A percentile compares a stretch with the other conserved stretches of the same genome.
These are phyloP conservation scores for Xestia sexstrigata DNA, from an alignment of 2,888 invertebrate species.

Conservation along the genomic window DNA sequence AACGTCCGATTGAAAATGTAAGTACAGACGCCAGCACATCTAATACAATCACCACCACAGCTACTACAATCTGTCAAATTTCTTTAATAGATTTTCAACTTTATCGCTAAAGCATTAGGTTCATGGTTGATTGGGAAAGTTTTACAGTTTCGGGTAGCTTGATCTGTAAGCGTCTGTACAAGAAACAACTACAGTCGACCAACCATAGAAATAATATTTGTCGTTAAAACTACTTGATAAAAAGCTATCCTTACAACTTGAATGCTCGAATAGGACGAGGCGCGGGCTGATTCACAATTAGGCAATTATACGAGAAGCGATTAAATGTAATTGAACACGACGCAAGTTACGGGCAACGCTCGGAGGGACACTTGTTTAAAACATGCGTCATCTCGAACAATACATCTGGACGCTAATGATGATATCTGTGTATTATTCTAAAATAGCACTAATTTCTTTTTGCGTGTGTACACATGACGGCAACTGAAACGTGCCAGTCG, in stretches of 20 bases:
- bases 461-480: not conserved
- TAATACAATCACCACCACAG: no score
- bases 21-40: no score
- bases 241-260: conserved; percentile 52
- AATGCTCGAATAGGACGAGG: conserved; percentile 60
- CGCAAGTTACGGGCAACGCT: conserved; percentile 75
- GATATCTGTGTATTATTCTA: conserved; percentile 31
- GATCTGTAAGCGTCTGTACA: not conserved
- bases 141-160: no score
- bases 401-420: conserved; percentile 66
- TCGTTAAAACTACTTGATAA: conserved; percentile 49
- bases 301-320: conserved; percentile 88
- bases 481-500: conserved; percentile 1
- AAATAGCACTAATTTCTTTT: conserved; percentile 36
- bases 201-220: conserved; percentile 20
- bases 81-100: no score
- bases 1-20: not conserved
- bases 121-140: no score
- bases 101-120: no score
- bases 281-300: conserved; percentile 81
- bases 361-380: conserved; percentile 63
- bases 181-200: not conserved
- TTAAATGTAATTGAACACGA: conserved; percentile 89
- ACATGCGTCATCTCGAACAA: conserved; percentile 76
- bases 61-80: no score